A percentile compares a stretch with the other conserved stretches of the same genome.
phyloP scores from a whole-genome alignment of 2,113 vertebrate genomes.

The Pionites leucogaster region DNA sequence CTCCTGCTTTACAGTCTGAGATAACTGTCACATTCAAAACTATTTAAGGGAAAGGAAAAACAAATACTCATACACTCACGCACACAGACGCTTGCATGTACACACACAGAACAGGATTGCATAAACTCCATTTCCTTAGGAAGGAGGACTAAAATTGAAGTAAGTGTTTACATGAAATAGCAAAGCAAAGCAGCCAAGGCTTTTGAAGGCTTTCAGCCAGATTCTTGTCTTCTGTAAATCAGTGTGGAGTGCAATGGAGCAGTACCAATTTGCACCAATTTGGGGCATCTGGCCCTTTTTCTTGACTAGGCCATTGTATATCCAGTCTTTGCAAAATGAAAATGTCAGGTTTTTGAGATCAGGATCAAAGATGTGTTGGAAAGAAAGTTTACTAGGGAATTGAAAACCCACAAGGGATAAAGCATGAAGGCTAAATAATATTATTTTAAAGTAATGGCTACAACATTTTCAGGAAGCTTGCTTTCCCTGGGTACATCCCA shows the following conservation, averaged over 20 bases:
- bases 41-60: background rate
- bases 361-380: slow-evolving; percentile 50
- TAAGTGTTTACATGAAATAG: background rate
- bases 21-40: background rate
- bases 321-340: slow-evolving; percentile 26
- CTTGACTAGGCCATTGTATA: slow-evolving; percentile 28
- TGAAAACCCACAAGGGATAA: slow-evolving; percentile 58
- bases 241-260: background rate
- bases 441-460: slow-evolving; percentile 47
- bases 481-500: slow-evolving; percentile 52
- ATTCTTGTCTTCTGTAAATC: background rate
- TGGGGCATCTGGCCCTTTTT: background rate
- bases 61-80: background rate
- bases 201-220: background rate
- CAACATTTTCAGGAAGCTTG: slow-evolving; percentile 57
- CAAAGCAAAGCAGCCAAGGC: background rate
- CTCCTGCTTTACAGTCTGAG: background rate
- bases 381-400: slow-evolving; percentile 55
- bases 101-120: background rate
- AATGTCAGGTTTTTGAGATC: slow-evolving; percentile 22
- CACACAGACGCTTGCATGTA: rapidly evolving
- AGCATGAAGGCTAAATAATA: slow-evolving; percentile 51
- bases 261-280: background rate
- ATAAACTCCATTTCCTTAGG: background rate
- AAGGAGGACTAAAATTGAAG: background rate